phyloP scores from a whole-genome alignment of 2,113 vertebrate genomes.

The Physeter macrocephalus region DNA sequence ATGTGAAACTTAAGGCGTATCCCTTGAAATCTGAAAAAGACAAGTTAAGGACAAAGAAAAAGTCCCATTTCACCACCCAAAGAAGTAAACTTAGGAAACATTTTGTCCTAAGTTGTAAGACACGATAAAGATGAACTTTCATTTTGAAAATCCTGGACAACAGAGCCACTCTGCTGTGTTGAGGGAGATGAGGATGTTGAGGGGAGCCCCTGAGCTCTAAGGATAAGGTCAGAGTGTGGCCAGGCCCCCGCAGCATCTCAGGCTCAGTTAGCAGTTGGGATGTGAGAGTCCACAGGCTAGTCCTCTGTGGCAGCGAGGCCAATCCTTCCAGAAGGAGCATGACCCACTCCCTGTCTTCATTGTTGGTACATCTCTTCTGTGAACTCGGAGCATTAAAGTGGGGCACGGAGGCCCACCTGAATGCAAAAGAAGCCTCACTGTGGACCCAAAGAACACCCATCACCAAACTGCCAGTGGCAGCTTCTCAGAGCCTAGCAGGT shows the following conservation, averaged over 20 bases:
- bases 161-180: accelerated
- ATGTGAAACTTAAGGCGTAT: background rate
- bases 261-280: background rate
- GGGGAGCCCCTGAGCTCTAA: background rate
- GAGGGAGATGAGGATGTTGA: background rate
- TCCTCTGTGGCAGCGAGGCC: background rate
- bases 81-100: background rate
- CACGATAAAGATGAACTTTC: background rate
- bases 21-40: background rate
- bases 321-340: background rate
- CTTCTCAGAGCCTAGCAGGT: background rate
- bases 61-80: background rate
- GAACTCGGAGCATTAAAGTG: background rate
- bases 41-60: background rate
- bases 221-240: background rate
- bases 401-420: background rate
- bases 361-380: background rate
- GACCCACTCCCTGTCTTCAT: background rate
- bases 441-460: background rate
- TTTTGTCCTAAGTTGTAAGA: background rate
- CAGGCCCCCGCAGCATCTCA: background rate
- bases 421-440: background rate
- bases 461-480: background rate
- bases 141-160: background rate
- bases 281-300: background rate